A percentile compares a stretch with the other conserved stretches of the same genome.
Conservation (phyloP, 2,888 invertebrate genomes). For the Venusia cambrica region DNA sequence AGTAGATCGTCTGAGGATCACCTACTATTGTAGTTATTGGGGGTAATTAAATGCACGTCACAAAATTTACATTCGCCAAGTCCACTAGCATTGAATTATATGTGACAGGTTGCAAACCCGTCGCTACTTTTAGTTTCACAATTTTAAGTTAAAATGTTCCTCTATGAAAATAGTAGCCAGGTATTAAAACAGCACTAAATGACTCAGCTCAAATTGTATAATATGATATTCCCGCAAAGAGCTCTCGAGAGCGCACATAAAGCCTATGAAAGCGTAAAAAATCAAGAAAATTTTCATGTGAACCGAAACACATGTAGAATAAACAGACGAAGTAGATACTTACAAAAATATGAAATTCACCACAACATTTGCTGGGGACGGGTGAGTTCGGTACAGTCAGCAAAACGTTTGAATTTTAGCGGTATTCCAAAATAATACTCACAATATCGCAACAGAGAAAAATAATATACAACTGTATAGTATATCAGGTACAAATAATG, state of each 20-base stretch:
- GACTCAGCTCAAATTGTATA: conserved; percentile 61
- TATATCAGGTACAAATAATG: no score
- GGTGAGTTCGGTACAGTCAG: conserved; percentile 48
- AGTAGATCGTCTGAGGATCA: no score
- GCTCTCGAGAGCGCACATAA: conserved; percentile 66
- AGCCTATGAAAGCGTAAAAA: conserved; percentile 79
- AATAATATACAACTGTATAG: no score
- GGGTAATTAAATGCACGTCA: no score
- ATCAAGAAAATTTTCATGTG: conserved; percentile 78
- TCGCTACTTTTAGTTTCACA: neutral
- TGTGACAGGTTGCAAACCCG: neutral
- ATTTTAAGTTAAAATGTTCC: no score
- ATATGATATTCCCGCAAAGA: conserved; percentile 71
- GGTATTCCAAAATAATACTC: no score
- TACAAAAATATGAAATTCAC: conserved; percentile 82
- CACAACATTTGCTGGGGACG: conserved; percentile 79
- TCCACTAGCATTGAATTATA: no score
- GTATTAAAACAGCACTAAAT: conserved; percentile 51
- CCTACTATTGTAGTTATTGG: no score
- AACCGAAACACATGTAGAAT: conserved; percentile 80
- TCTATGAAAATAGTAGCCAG: conserved; percentile 15
- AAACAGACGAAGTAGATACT: conserved; percentile 80
- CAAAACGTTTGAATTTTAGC: conserved; percentile 30
- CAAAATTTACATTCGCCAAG: no score
- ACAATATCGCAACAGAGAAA: no score